phyloP scores from a whole-genome alignment of 1,140 invertebrate species.

The Maconellicoccus hirsutus region DNA sequence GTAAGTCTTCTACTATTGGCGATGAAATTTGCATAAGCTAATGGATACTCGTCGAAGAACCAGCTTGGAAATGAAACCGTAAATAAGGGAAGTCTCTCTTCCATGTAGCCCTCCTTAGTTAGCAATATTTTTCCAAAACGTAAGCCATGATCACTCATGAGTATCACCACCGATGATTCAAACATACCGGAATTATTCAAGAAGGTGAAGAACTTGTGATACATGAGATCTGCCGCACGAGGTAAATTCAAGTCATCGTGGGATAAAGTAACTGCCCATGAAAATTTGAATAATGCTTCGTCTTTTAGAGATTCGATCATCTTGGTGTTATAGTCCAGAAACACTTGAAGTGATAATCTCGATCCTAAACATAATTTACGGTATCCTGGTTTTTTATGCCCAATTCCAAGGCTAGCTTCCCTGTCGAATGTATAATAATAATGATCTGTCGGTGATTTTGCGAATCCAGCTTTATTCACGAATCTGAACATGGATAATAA shows the following conservation, averaged over 20 bases:
- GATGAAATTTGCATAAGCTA: constrained; percentile 52
- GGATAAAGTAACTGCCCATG: constrained; percentile 63
- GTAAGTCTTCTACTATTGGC: constrained; percentile 60
- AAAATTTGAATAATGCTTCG: constrained; percentile 55
- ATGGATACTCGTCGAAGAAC: constrained; percentile 50
- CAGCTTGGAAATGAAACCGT: constrained; percentile 56
- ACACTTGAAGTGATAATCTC: no score
- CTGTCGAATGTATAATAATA: constrained; percentile 38
- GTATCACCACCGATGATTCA: constrained; percentile 57
- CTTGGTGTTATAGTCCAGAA: constrained; percentile 21
- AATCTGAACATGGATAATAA: constrained; percentile 70
- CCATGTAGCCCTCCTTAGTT: constrained; percentile 74
- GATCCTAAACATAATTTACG: constrained; percentile 28
- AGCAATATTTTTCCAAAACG: constrained; percentile 65
- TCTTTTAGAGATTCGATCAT: constrained; percentile 39
- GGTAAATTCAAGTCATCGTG: constrained; percentile 64
- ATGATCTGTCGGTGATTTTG: constrained; percentile 64
- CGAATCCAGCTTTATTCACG: constrained; percentile 60
- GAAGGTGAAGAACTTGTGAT: constrained; percentile 31
- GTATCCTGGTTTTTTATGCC: no score
- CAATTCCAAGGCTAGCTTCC: constrained; percentile 53
- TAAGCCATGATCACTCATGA: constrained; percentile 87
- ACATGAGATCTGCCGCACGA: constrained; percentile 47
- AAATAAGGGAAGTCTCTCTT: constrained; percentile 80
- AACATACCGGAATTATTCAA: constrained; percentile 46